Conservation (phyloP, 2,888 invertebrate genomes). For the Micoletzkya japonica region DNA sequence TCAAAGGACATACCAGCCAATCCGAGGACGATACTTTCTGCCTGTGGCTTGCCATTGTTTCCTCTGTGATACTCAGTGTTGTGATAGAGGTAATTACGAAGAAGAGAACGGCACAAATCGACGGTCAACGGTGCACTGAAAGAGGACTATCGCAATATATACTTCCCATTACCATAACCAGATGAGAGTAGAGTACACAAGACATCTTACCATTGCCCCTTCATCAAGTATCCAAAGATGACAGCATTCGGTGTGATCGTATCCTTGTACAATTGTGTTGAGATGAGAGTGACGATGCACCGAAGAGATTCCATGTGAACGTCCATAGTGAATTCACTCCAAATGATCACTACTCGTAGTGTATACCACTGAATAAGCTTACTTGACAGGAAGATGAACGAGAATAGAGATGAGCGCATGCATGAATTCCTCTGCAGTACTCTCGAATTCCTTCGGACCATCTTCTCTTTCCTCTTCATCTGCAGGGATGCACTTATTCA, state of each 20-base stretch:
- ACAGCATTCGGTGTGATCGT: conserved; percentile 63
- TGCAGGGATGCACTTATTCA: not conserved
- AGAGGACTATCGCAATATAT: conserved; percentile 36
- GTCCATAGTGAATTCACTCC: conserved; percentile 53
- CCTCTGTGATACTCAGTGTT: conserved; percentile 39
- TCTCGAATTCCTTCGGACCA: conserved; percentile 59
- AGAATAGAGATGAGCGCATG: conserved; percentile 79
- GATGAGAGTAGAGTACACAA: too few species aligned
- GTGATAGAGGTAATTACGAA: conserved; percentile 66
- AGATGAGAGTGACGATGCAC: conserved; percentile 66
- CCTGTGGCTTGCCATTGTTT: conserved; percentile 64
- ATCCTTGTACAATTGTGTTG: conserved; percentile 67
- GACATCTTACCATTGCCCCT: conserved; percentile 37
- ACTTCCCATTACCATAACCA: too few species aligned
- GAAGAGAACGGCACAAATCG: conserved; percentile 64
- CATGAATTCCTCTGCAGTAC: conserved; percentile 75
- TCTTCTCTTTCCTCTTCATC: conserved; percentile 31
- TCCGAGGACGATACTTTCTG: conserved; percentile 84
- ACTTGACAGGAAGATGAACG: conserved; percentile 80
- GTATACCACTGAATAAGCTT: conserved; percentile 66
- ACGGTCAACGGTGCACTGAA: conserved; percentile 61
- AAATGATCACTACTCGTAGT: conserved; percentile 20
- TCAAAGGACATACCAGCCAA: conserved; percentile 68
- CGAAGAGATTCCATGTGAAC: conserved; percentile 66
- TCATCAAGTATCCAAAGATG: conserved; percentile 66